Evolutionary conservation across 2,888 invertebrate species (phyloP), one percentile per base, ranked within the genome.

Genomic region (Octodonta nipae): DNA sequence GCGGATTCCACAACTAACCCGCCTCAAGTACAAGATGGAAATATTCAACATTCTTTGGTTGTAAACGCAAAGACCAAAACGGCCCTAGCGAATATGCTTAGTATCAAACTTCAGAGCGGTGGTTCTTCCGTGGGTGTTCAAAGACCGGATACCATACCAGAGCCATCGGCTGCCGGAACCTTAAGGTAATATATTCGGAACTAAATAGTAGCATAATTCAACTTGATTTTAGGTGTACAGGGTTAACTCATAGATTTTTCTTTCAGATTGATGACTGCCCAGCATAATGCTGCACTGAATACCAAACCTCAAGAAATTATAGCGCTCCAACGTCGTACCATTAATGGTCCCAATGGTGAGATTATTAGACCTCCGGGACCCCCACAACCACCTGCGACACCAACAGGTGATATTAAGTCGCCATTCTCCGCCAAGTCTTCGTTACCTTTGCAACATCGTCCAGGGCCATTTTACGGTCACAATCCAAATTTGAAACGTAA

Each of bases 11-110:
- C 48, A 0, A 46, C 49, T 5, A 46, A 45, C 31, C 41, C 44
- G 16, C 40, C 44, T 1, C 44, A 44, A 11, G 38, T 37, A n/a
- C 37, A 33, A 20, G 40, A 38, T 20, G 33, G 15, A 28, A 40
- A 17, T 24, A 35, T 41, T 10, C 40, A 36, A 17, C 42, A 38
- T 22, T 33, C 41, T 1, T 14, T 44, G 12, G 44, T 44, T 3
- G 87, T 88, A 31, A 84, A 84, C 51, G 76, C 83, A 1, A 88
- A 88, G 64, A 88, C 91, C 3, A 95, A 93, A 67, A 92, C 92
- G 0, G 93, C 93, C 0, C 66, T 95, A 35, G 92, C 92, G 10
- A 89, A 92, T 58, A 86, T 93, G 84, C 67, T 93, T 38, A 89
- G 82, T 51, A 89, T 78, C 51, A 71, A 89, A 28, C 60, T 83